Conservation (phyloP, 2,797 vertebrate species). For the Cirrhinus mrigala region DNA sequence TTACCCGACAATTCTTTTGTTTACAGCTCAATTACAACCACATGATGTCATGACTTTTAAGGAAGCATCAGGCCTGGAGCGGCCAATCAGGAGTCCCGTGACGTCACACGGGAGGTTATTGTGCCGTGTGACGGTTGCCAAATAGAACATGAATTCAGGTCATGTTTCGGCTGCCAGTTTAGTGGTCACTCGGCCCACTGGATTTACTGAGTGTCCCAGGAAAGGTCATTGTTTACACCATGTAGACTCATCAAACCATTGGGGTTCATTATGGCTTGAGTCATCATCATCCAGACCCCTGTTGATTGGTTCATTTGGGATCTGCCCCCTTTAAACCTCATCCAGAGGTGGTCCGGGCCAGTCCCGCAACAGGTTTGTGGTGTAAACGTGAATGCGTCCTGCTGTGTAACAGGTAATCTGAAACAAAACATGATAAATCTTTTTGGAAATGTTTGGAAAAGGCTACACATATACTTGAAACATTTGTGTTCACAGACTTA, state of each 20-base stretch:
- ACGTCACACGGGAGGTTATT: slow-evolving; percentile 3
- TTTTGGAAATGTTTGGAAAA: slow-evolving; percentile 3
- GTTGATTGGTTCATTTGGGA: background rate
- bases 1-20: slow-evolving; percentile 1
- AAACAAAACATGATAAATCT: background rate
- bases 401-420: background rate
- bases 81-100: background rate
- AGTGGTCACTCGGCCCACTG: background rate
- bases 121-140: background rate
- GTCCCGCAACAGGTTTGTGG: background rate
- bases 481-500: background rate
- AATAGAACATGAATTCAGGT: background rate
- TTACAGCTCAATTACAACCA: background rate
- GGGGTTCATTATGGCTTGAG: background rate
- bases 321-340: background rate
- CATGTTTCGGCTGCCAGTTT: background rate
- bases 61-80: slow-evolving; percentile 12
- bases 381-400: background rate
- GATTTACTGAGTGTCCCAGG: background rate
- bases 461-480: background rate
- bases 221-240: background rate
- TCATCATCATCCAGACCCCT: background rate
- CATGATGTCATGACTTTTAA: slow-evolving; percentile 47
- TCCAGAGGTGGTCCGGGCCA: background rate
- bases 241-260: background rate